Evolutionary conservation across 2,888 invertebrate species (phyloP).

Genomic region (Timema cristinae): DNA sequence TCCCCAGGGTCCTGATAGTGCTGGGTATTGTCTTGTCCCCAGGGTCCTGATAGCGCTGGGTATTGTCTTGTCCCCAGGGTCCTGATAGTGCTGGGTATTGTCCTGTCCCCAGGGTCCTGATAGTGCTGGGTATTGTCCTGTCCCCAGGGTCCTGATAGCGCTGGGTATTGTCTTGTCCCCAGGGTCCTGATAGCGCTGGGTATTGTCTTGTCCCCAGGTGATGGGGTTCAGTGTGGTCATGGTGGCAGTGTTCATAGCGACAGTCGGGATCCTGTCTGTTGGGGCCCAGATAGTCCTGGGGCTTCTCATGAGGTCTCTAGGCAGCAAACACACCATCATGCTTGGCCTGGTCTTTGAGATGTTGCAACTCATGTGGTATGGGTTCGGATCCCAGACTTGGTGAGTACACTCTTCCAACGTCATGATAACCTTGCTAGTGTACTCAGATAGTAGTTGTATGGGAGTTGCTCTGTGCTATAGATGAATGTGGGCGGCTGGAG

Average conservation of each 20-base stretch:
- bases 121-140: no score
- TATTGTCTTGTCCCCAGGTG: slow-evolving; percentile 47
- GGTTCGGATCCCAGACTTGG: slow-evolving; percentile 94
- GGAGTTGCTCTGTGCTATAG: slow-evolving; percentile 43
- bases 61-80: no score
- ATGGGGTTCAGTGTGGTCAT: slow-evolving; percentile 94
- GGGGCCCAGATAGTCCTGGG: slow-evolving; percentile 88
- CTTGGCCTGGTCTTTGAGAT: slow-evolving; percentile 94
- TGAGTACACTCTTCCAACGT: slow-evolving; percentile 42
- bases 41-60: no score
- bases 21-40: no score
- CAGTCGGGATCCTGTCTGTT: slow-evolving; percentile 94
- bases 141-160: no score
- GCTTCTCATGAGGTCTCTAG: slow-evolving; percentile 78
- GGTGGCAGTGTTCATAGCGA: slow-evolving; percentile 96
- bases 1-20: no score
- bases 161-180: no score
- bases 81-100: no score
- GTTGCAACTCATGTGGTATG: slow-evolving; percentile 96
- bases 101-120: no score
- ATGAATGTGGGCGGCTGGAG: slow-evolving; percentile 99
- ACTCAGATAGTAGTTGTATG: neutral
- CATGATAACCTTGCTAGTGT: neutral
- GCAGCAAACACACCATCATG: slow-evolving; percentile 96
- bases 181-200: no score